Evolutionary conservation across 2,113 vertebrate species (phyloP), one percentile per base, ranked within the genome.

Genomic region (Meleagris gallopavo): DNA sequence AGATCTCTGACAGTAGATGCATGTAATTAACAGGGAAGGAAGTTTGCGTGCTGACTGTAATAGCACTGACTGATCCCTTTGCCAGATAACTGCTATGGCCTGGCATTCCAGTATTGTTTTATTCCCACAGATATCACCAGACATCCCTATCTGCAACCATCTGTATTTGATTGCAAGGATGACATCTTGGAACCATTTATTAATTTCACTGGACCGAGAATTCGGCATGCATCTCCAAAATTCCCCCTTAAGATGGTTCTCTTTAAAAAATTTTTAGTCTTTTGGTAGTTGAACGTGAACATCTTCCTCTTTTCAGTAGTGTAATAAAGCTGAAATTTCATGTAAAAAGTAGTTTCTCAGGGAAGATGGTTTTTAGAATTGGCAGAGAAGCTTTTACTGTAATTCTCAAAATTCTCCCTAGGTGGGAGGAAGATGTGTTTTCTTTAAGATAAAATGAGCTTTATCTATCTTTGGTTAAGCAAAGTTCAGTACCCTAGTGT

Each of bases 1-100:
- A 95, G 90, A 71, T 95, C 77, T 93, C 90, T 94, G 90, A 95
- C 62, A 96, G 92, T 88, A 93, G 90, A 72, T 0, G 9, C 46
- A 69, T 57, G 88, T 86, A 94, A 92, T 95, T 96, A 96, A 94
- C 67, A 93, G 43, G 70, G 90, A 86, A 94, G 83, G 78, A 72
- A 52, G 48, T 64, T 93, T 92, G 43, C 70, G 30, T 79, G 77
- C 77, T 72, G 90, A 27, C 86, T 86, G 5, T 78, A 92, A 94
- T 86, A 91, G 76, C 54, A 50, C 70, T 73, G 61, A 81, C 88
- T 94, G 86, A 92, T 90, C 65, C 86, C 57, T 94, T 80, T 86
- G 88, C 57, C 52, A 75, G 86, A 75, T 81, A 86, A 86, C 43
- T 81, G 43, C 32, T 78, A 57, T 4, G 43, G 86, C 88, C 88